Percentiles rank a stretch among this genome's conserved stretches.
phyloP scores from a whole-genome alignment of 2,888 invertebrate genomes.

The Torymus texanus region DNA sequence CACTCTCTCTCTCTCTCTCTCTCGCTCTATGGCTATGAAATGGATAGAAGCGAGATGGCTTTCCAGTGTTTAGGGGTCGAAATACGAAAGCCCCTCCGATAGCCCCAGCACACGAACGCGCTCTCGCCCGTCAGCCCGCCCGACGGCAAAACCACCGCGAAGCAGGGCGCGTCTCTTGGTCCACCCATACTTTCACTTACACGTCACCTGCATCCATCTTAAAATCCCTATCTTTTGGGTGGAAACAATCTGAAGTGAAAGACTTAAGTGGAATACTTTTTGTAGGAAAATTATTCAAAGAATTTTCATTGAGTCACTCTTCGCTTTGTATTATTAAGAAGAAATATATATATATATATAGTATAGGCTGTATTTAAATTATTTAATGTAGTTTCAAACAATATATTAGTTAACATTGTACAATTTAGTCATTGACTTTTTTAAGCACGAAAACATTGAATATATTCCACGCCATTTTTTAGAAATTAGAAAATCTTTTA shows the following conservation, averaged over 20 bases:
- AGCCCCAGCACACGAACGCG: neutral
- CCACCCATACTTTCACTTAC: slow-evolving; percentile 47
- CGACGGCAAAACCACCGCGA: slow-evolving; percentile 4
- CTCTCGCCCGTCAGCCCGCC: slow-evolving; percentile 18
- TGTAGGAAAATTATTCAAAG: neutral
- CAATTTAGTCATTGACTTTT: too few relatives aligned
- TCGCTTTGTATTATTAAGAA: too few relatives aligned
- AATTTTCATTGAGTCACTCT: too few relatives aligned
- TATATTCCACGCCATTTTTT: too few relatives aligned
- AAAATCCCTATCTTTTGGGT: slow-evolving; percentile 54
- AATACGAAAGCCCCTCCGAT: slow-evolving; percentile 45
- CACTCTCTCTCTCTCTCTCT: slow-evolving; percentile 1
- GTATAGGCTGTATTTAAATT: too few relatives aligned
- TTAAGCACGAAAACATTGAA: too few relatives aligned
- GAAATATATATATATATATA: too few relatives aligned
- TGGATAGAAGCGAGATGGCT: slow-evolving; percentile 62
- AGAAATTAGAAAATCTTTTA: too few relatives aligned
- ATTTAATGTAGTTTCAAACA: too few relatives aligned
- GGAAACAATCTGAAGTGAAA: slow-evolving; percentile 7
- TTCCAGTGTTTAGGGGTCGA: slow-evolving; percentile 67
- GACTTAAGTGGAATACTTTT: slow-evolving; percentile 19
- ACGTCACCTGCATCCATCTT: slow-evolving; percentile 64
- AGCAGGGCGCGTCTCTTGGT: slow-evolving; percentile 6
- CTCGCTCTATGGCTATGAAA: slow-evolving; percentile 57
- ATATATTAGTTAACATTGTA: too few relatives aligned